These are phyloP conservation scores for Parelbella ahira DNA, from an alignment of 2,888 invertebrate genomes.

Conservation along the genomic window DNA sequence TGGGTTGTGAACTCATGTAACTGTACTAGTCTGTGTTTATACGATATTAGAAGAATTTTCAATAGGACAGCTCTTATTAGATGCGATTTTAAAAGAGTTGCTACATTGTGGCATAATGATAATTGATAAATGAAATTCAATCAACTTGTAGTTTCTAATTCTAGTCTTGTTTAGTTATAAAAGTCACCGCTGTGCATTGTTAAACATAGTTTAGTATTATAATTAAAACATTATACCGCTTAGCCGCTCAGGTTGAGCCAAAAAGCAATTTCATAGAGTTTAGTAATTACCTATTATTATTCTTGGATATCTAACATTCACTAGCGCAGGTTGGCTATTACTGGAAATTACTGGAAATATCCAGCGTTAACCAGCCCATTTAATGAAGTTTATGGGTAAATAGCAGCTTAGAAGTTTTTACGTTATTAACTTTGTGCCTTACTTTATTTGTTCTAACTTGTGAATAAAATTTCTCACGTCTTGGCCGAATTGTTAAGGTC, in stretches of 20 bases:
- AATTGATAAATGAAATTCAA: no score
- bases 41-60: no score
- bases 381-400: constrained; percentile 11
- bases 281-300: constrained; percentile 22
- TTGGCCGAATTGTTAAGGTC: background rate
- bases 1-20: no score
- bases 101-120: no score
- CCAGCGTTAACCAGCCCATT: constrained; percentile 9
- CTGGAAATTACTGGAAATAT: constrained; percentile 17
- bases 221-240: constrained; percentile 19
- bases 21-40: no score
- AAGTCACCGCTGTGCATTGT: background rate
- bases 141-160: no score
- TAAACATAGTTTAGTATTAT: constrained; percentile 14
- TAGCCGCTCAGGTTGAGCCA: constrained; percentile 10
- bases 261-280: constrained; percentile 20
- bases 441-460: constrained; percentile 1
- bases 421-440: constrained; percentile 10
- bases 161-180: no score
- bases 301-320: constrained; percentile 19
- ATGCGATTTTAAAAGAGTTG: no score
- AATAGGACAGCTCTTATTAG: no score
- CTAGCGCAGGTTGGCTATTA: constrained; percentile 10
- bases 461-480: background rate
- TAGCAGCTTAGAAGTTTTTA: no score